These are phyloP conservation scores for Tonatia bakeri DNA, from an alignment of 2,113 vertebrate species.

Conservation along the genomic window DNA sequence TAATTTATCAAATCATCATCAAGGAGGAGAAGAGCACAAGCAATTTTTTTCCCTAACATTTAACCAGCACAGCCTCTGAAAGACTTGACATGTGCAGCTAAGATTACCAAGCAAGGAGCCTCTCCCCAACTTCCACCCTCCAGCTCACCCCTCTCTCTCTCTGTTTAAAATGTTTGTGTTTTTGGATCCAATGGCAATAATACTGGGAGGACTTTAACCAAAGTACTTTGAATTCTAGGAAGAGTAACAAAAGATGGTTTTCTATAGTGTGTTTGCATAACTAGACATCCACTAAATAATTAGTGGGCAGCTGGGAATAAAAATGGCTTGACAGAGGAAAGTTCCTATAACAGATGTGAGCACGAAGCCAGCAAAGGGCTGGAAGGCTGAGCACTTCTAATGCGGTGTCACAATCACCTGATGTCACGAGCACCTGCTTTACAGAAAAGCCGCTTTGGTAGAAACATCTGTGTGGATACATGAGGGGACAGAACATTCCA, in stretches of 20 bases:
- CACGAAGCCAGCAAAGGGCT: neutral
- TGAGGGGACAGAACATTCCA: neutral
- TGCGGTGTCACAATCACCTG: neutral
- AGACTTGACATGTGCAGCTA: conserved; percentile 55
- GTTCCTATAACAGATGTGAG: neutral
- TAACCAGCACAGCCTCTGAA: neutral
- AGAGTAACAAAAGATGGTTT: conserved; percentile 8
- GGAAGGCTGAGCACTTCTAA: neutral
- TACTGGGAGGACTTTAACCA: neutral
- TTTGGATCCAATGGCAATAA: neutral
- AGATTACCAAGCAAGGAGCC: conserved; percentile 50
- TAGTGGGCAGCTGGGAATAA: conserved; percentile 14
- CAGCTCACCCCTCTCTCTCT: neutral
- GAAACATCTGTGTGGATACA: neutral
- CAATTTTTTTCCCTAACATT: neutral
- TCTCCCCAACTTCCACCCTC: neutral
- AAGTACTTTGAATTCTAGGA: conserved; percentile 16
- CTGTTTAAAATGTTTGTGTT: conserved; percentile 38
- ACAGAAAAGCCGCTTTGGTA: neutral
- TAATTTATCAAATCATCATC: conserved; percentile 71
- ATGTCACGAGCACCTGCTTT: neutral
- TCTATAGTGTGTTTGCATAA: neutral
- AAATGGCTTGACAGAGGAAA: neutral
- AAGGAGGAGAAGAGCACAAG: conserved; percentile 60
- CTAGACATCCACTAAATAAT: neutral